phyloP scores from a whole-genome alignment of 2,797 vertebrate species.

The Paramormyrops hopkinsi region DNA sequence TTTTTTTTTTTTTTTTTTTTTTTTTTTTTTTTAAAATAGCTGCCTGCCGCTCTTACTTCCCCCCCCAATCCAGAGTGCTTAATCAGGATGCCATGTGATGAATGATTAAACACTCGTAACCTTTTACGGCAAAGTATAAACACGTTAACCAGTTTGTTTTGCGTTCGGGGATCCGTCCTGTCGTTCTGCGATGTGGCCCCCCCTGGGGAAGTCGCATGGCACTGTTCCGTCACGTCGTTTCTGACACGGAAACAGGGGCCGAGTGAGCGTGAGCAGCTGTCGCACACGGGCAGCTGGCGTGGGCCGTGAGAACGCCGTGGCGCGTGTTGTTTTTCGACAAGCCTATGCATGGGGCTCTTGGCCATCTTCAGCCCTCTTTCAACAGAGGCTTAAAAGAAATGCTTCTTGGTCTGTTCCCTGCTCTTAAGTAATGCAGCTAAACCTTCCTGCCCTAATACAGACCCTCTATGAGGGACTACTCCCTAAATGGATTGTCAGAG shows the following conservation, averaged over 20 bases:
- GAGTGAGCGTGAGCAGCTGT: not conserved
- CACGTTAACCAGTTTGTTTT: not conserved
- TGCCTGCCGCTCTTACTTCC: not conserved
- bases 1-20: not conserved
- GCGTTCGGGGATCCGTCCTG: not conserved
- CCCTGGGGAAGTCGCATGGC: not conserved
- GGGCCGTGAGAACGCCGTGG: not conserved
- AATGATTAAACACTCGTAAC: not conserved
- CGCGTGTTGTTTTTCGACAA: not conserved
- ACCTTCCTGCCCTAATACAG: not conserved
- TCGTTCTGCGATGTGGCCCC: not conserved
- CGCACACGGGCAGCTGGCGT: not conserved
- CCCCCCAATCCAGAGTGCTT: not conserved
- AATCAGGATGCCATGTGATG: conserved; percentile 1
- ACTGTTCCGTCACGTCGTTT: not conserved
- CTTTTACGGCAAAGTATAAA: not conserved
- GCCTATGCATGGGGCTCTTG: not conserved
- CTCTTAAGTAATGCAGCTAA: not conserved
- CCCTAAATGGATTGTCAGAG: not conserved
- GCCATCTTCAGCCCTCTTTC: not conserved
- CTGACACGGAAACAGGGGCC: not conserved
- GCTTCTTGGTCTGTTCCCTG: not conserved
- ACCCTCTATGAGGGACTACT: not conserved
- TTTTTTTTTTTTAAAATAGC: not conserved
- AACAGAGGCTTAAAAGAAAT: not conserved